Evolutionary conservation across 2,113 vertebrate genomes (phyloP).

Genomic region (Hiodon alosoides): DNA sequence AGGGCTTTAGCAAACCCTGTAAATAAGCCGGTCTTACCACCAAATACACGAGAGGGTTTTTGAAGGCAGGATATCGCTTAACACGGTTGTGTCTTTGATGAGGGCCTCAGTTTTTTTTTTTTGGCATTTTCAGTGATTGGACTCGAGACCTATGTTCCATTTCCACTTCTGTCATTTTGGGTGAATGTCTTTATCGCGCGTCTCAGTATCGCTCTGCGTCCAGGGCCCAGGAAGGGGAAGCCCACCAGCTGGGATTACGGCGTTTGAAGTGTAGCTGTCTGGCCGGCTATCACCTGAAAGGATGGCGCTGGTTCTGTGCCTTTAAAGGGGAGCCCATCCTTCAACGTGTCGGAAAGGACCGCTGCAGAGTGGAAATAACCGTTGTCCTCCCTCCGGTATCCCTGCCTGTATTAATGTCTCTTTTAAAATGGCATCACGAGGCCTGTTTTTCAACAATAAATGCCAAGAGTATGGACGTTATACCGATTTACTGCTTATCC

Average conservation of each 20-base stretch:
- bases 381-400: neutral
- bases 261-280: slow-evolving; percentile 9
- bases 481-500: neutral
- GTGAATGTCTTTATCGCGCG: slow-evolving; percentile 41
- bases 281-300: neutral
- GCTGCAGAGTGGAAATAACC: neutral
- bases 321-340: neutral
- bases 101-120: slow-evolving; percentile 39
- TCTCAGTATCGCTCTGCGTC: neutral
- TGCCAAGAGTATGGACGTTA: too few relatives aligned
- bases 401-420: neutral
- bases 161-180: slow-evolving; percentile 41
- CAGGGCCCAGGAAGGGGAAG: slow-evolving; percentile 1
- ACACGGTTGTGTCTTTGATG: slow-evolving; percentile 46
- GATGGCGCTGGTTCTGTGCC: neutral
- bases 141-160: slow-evolving; percentile 26
- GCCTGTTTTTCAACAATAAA: neutral
- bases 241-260: slow-evolving; percentile 10
- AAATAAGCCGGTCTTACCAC: slow-evolving; percentile 63
- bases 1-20: slow-evolving; percentile 62
- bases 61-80: slow-evolving; percentile 63
- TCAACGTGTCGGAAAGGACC: neutral
- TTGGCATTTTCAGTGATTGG: slow-evolving; percentile 32
- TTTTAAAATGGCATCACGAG: neutral
- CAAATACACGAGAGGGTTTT: slow-evolving; percentile 53